phyloP scores from a whole-genome alignment of 2,113 vertebrate genomes.

The Nerophis ophidion region DNA sequence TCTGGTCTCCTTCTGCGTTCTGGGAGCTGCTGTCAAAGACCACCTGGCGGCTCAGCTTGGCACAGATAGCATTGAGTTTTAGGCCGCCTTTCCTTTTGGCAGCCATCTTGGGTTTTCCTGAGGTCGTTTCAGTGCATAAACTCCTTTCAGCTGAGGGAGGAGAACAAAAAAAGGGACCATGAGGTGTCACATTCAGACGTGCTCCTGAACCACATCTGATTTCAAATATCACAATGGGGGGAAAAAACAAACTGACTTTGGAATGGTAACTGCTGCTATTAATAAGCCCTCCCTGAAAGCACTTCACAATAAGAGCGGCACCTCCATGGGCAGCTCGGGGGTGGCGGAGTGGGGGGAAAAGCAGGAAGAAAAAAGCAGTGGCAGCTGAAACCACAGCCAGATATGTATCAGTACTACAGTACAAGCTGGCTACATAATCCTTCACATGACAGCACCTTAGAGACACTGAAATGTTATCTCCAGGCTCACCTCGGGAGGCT shows the following conservation, averaged over 20 bases:
- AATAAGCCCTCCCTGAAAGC: conserved; percentile 52
- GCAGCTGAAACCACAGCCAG: conserved; percentile 61
- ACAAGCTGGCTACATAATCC: conserved; percentile 67
- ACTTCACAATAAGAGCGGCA: conserved; percentile 62
- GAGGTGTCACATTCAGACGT: neutral
- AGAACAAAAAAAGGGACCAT: conserved; percentile 14
- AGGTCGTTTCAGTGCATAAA: conserved; percentile 92
- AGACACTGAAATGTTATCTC: conserved; percentile 77
- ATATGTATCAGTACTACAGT: conserved; percentile 72
- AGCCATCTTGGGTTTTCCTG: conserved; percentile 97
- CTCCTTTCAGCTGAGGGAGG: conserved; percentile 87
- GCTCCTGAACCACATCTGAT: conserved; percentile 13
- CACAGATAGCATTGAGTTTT: conserved; percentile 98
- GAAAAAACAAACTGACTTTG: conserved; percentile 45
- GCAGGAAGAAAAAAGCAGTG: conserved; percentile 16
- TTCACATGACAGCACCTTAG: conserved; percentile 69
- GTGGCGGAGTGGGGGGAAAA: conserved; percentile 20
- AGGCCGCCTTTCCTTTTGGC: conserved; percentile 99
- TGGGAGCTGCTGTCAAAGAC: conserved; percentile 85
- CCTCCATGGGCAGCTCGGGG: conserved; percentile 52
- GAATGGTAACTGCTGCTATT: conserved; percentile 52
- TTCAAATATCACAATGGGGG: conserved; percentile 38
- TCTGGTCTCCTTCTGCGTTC: conserved; percentile 76
- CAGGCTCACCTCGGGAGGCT: conserved; percentile 69
- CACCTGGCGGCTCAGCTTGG: conserved; percentile 98